A percentile compares a stretch with the other conserved stretches of the same genome.
Conservation (phyloP, 2,797 vertebrate species). For the Taeniopygia guttata region DNA sequence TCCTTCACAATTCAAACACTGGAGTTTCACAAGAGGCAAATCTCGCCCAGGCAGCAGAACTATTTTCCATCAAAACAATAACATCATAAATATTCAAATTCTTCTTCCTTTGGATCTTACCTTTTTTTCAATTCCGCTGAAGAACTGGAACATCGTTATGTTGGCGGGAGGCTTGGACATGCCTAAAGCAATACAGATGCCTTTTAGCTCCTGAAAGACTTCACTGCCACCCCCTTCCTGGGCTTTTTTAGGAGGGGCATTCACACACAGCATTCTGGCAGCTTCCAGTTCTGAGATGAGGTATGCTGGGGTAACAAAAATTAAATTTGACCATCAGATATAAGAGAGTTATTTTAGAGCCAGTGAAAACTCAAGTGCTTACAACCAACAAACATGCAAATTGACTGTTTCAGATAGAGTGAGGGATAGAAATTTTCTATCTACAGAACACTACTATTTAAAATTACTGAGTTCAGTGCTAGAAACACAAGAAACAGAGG, state of each 20-base stretch:
- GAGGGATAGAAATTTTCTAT: background rate
- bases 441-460: background rate
- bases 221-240: conserved; percentile 87
- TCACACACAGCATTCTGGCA: conserved; percentile 91
- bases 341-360: conserved; percentile 15
- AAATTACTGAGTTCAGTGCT: background rate
- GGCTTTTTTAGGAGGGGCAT: conserved; percentile 84
- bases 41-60: background rate
- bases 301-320: conserved; percentile 85
- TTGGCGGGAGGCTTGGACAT: conserved; percentile 98
- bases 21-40: background rate
- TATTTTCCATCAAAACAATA: background rate
- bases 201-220: conserved; percentile 92
- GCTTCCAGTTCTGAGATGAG: conserved; percentile 97
- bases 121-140: conserved; percentile 98
- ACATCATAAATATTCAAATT: background rate
- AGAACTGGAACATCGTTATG: conserved; percentile 99
- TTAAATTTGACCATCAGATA: conserved; percentile 68
- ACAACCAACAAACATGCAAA: background rate
- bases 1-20: background rate
- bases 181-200: conserved; percentile 92
- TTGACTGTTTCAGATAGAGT: background rate
- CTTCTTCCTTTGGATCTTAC: conserved; percentile 75
- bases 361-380: background rate
- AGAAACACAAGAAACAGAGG: background rate